Conservation (phyloP, 1,140 invertebrate genomes). For the Cherax destructor region DNA sequence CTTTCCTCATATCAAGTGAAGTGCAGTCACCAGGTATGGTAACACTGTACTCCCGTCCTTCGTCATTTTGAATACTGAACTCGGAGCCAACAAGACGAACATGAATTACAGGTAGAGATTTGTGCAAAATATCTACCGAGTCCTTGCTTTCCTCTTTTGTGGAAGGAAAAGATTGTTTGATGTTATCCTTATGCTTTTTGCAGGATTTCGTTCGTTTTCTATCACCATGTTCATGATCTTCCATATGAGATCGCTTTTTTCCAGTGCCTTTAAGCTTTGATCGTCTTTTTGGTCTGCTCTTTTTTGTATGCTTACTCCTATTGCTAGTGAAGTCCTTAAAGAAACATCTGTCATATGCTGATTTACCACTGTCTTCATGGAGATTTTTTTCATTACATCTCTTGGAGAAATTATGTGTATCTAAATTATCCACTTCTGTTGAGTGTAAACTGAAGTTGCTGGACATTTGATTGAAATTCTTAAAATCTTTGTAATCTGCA, state of each 20-base stretch:
- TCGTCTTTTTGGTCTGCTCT: neutral
- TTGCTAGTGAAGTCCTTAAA: neutral
- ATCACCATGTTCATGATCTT: neutral
- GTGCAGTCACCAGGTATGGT: neutral
- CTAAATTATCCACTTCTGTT: neutral
- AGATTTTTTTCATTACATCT: neutral
- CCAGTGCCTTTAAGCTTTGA: neutral
- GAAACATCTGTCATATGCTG: neutral
- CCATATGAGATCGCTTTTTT: neutral
- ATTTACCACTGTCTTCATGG: neutral
- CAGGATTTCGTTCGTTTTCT: neutral
- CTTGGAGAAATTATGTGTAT: neutral
- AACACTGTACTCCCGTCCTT: neutral
- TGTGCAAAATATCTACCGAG: neutral
- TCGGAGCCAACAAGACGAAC: neutral
- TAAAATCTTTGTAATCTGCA: neutral
- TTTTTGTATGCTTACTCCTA: neutral
- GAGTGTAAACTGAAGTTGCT: neutral
- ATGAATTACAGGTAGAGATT: constrained; percentile 12
- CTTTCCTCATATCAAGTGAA: neutral
- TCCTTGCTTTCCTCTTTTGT: neutral
- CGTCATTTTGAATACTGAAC: neutral
- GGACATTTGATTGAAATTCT: neutral
- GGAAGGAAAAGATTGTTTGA: neutral
- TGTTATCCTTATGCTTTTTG: neutral